Evolutionary conservation across 2,888 invertebrate species (phyloP).

Genomic region (Megalurothrips usitatus): DNA sequence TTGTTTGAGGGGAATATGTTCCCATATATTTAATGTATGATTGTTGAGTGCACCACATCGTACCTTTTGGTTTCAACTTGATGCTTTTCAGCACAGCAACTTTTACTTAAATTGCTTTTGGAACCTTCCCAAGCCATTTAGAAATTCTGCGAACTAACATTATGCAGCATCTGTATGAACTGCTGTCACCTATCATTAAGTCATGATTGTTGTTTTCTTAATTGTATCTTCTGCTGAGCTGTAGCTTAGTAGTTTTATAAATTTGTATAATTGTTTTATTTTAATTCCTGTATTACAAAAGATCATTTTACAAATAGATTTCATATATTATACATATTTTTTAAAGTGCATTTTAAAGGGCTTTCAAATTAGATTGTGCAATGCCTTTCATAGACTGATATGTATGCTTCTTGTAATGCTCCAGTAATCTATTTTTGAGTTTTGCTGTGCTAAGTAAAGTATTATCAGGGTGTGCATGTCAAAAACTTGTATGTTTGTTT

Average conservation of each 20-base stretch:
- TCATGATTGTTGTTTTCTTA: constrained; percentile 5
- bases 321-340: neutral
- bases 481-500: no score
- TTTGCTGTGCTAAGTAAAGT: neutral
- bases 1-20: neutral
- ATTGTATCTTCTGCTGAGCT: neutral
- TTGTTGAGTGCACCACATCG: neutral
- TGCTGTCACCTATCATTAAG: neutral
- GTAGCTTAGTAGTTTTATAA: neutral
- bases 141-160: neutral
- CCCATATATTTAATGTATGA: neutral
- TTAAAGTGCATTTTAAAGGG: constrained; percentile 8
- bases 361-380: neutral
- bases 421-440: neutral
- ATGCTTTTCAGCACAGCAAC: neutral
- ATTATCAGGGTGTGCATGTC: neutral
- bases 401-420: constrained; percentile 4
- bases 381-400: constrained; percentile 7
- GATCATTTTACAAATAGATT: neutral
- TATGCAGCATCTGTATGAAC: neutral
- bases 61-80: neutral
- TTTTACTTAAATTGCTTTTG: neutral
- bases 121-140: neutral
- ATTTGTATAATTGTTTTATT: constrained; percentile 12
- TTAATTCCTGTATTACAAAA: neutral